Conservation (phyloP, 1,140 invertebrate genomes). For the Drosophila asahinai region DNA sequence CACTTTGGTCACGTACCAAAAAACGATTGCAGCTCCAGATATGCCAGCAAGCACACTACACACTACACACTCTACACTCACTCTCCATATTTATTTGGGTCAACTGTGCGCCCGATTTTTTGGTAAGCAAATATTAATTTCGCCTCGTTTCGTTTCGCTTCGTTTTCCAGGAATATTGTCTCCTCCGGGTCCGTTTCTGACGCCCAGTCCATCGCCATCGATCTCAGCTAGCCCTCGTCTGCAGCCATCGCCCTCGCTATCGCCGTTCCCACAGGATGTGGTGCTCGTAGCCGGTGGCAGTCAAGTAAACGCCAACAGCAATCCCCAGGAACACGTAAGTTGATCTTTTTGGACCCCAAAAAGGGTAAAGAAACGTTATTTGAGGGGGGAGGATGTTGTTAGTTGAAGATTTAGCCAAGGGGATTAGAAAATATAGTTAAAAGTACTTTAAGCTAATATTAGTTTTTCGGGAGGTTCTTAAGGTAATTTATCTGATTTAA, state of each 20-base stretch:
- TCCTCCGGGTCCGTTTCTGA: slow-evolving; percentile 85
- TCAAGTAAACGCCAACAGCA: slow-evolving; percentile 81
- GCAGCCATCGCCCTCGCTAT: slow-evolving; percentile 84
- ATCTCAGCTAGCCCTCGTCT: slow-evolving; percentile 85
- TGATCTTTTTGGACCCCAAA: slow-evolving; percentile 4
- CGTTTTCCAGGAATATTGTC: slow-evolving; percentile 85
- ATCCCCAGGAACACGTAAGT: slow-evolving; percentile 84
- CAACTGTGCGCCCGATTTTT: slow-evolving; percentile 28
- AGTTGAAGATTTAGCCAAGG: background rate
- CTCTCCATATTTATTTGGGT: slow-evolving; percentile 36
- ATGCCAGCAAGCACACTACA: slow-evolving; percentile 2
- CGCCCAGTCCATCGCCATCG: slow-evolving; percentile 85
- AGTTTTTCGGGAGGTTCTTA: background rate
- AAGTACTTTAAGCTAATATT: background rate
- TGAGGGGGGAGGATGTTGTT: background rate
- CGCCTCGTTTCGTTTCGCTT: slow-evolving; percentile 24
- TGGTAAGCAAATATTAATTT: slow-evolving; percentile 38
- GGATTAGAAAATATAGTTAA: background rate
- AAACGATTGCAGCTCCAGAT: slow-evolving; percentile 48
- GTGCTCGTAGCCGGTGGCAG: slow-evolving; percentile 84
- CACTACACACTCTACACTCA: background rate
- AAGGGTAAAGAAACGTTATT: background rate
- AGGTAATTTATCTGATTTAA: too few relatives aligned
- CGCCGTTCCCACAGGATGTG: slow-evolving; percentile 85
- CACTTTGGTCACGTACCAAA: slow-evolving; percentile 54